Conservation (phyloP, 2,888 invertebrate genomes). For the Cataglyphis cursor region DNA sequence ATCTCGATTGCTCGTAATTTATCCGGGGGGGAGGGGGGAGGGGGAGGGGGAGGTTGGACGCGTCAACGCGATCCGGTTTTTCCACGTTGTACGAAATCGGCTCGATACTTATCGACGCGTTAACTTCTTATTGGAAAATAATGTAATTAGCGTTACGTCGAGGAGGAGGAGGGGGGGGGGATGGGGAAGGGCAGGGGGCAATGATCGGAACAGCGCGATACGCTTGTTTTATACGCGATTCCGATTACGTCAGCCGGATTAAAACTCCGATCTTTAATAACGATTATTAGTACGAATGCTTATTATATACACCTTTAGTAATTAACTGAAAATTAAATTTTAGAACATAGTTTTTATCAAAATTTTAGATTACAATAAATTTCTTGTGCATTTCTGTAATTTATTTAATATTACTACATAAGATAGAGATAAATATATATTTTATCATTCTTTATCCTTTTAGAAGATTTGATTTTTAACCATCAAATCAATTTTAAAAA, state of each 20-base stretch:
- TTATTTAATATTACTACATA: background rate
- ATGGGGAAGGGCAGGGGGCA: background rate
- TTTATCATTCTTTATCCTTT: background rate
- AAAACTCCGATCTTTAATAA: constrained; percentile 34
- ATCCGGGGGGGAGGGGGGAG: background rate
- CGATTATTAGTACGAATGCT: constrained; percentile 20
- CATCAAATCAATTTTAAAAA: background rate
- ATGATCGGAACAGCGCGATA: constrained; percentile 32
- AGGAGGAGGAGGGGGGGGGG: background rate
- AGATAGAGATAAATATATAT: background rate
- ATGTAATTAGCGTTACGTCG: constrained; percentile 43
- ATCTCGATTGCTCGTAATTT: constrained; percentile 50
- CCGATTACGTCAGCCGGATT: constrained; percentile 22
- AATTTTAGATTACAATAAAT: constrained; percentile 9
- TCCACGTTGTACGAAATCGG: constrained; percentile 39
- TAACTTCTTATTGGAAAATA: constrained; percentile 42
- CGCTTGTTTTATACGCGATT: constrained; percentile 38
- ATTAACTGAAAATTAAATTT: background rate
- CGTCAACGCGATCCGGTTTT: constrained; percentile 39
- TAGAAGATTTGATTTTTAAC: background rate
- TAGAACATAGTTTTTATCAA: background rate
- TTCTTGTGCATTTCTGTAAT: background rate
- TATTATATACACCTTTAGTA: background rate
- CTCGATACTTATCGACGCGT: constrained; percentile 36
- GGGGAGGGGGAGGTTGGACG: background rate